Percentiles rank a stretch among this genome's conserved stretches.
Conservation (phyloP, 2,888 invertebrate species). For the Chamaedrilus cognettii region DNA sequence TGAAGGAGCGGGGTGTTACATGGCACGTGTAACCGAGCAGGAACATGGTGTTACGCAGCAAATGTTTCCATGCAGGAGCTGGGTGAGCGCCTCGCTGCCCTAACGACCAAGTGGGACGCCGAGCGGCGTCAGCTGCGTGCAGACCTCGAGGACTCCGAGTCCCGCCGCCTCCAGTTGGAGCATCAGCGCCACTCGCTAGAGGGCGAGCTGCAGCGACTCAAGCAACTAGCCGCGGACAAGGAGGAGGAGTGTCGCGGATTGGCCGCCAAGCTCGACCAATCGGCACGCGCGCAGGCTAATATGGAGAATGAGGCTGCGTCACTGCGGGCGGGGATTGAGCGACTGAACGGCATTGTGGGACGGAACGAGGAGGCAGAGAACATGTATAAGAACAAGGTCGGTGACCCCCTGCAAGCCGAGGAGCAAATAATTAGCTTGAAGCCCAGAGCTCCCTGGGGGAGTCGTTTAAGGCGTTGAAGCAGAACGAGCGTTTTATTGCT, state of each 20-base stretch:
- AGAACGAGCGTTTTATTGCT: too few species aligned
- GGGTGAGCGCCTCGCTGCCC: constrained; percentile 53
- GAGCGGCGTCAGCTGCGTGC: constrained; percentile 82
- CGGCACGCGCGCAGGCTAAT: constrained; percentile 71
- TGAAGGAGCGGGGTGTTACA: constrained; percentile 46
- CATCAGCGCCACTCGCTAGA: constrained; percentile 79
- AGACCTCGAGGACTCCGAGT: constrained; percentile 80
- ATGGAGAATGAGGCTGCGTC: constrained; percentile 86
- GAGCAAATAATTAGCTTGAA: too few species aligned
- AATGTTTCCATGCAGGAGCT: constrained; percentile 47
- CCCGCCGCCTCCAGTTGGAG: constrained; percentile 78
- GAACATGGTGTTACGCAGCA: constrained; percentile 43
- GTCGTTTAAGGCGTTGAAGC: too few species aligned
- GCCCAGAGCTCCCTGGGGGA: too few species aligned
- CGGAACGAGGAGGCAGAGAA: constrained; percentile 79
- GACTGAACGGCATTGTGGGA: constrained; percentile 82
- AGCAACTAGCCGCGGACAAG: constrained; percentile 69
- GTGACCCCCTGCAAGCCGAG: too few species aligned
- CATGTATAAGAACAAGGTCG: constrained; percentile 76
- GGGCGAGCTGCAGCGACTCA: constrained; percentile 84
- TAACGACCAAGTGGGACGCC: constrained; percentile 73
- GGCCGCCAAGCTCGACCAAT: constrained; percentile 1
- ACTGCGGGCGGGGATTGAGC: constrained; percentile 89
- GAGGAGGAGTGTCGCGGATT: neutral
- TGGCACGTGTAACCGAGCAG: too few species aligned